These are phyloP conservation scores for Microcebus murinus DNA, from an alignment of 2,113 vertebrate species.

Conservation along the genomic window DNA sequence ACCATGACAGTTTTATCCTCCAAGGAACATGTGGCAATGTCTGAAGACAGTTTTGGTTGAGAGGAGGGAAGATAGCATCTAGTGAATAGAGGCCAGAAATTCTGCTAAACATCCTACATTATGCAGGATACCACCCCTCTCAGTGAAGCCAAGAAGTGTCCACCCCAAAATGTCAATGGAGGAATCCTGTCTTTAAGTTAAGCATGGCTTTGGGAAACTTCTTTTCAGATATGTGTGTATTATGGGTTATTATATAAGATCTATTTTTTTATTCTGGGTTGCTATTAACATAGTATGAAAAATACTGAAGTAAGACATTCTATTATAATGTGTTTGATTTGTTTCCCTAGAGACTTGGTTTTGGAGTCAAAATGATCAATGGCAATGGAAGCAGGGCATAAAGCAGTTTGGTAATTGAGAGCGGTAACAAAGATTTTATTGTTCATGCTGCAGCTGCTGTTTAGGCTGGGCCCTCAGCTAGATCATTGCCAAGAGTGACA, in stretches of 20 bases:
- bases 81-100: neutral
- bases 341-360: neutral
- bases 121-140: neutral
- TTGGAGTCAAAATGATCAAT: neutral
- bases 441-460: slow-evolving; percentile 20
- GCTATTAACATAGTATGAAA: neutral
- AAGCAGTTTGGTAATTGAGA: neutral
- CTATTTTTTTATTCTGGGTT: neutral
- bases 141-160: neutral
- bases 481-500: neutral
- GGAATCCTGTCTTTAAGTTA: neutral
- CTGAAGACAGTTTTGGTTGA: neutral
- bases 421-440: neutral
- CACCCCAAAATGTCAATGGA: neutral
- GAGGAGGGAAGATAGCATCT: neutral
- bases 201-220: neutral
- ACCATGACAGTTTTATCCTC: neutral
- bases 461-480: neutral
- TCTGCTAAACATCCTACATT: neutral
- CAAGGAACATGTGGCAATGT: neutral
- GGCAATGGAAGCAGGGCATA: neutral
- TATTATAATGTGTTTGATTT: neutral
- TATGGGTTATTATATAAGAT: neutral
- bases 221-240: neutral
- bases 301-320: neutral